Evolutionary conservation across 2,113 vertebrate genomes (phyloP).

Genomic region (Platysteira castanea): DNA sequence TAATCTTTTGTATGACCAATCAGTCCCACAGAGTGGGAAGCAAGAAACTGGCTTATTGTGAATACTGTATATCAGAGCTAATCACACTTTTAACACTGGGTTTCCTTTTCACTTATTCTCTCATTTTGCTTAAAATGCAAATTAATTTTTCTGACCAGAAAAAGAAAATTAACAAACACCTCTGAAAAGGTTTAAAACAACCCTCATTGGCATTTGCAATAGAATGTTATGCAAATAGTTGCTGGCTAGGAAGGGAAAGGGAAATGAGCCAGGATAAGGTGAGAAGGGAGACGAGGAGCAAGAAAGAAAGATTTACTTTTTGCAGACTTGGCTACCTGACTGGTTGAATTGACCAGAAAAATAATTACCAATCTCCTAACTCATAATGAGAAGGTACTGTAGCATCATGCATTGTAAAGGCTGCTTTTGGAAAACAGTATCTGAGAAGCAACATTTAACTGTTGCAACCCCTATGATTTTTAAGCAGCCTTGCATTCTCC

Average conservation of each 20-base stretch:
- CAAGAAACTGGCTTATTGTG: neutral
- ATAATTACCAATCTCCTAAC: neutral
- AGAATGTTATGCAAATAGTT: neutral
- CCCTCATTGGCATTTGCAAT: neutral
- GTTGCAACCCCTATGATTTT: neutral
- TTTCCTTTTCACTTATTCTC: neutral
- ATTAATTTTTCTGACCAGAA: neutral
- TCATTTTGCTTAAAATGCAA: neutral
- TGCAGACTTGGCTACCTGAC: neutral
- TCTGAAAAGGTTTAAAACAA: neutral
- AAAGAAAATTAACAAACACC: neutral
- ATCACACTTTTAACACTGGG: neutral
- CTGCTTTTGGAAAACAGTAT: neutral
- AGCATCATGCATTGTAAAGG: neutral
- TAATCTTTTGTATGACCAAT: neutral
- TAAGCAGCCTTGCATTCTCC: neutral
- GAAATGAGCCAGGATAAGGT: neutral
- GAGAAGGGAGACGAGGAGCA: neutral
- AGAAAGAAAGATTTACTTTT: neutral
- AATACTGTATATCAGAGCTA: neutral
- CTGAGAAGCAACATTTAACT: neutral
- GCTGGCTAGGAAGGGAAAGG: neutral
- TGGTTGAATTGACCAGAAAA: conserved; percentile 20
- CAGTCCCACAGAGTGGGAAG: neutral
- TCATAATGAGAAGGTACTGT: neutral